Evolutionary conservation across 2,888 invertebrate genomes (phyloP).

Genomic region (Pegoplata infirma): DNA sequence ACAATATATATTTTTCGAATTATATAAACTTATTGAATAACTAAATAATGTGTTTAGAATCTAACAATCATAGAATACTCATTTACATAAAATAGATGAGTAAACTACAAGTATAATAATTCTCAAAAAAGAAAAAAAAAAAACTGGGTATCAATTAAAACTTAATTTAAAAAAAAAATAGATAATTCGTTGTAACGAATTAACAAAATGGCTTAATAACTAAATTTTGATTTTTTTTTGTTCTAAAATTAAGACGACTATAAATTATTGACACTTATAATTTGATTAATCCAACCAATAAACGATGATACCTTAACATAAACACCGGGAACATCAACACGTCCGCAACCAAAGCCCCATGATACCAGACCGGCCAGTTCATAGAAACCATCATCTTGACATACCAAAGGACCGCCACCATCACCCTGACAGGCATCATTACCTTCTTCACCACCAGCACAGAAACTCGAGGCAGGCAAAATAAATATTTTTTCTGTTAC

Average conservation of each 20-base stretch:
- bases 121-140: too few species aligned
- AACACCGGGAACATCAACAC: conserved; percentile 95
- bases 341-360: conserved; percentile 97
- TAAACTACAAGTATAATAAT: conserved; percentile 19
- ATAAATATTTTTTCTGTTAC: conserved; percentile 97
- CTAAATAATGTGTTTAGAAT: neutral
- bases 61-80: conserved; percentile 24
- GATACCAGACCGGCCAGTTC: conserved; percentile 95
- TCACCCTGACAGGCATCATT: conserved; percentile 98
- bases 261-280: conserved; percentile 95
- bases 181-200: neutral
- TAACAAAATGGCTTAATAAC: conserved; percentile 16
- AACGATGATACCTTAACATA: conserved; percentile 97
- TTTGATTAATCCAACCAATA: conserved; percentile 98
- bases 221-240: neutral
- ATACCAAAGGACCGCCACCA: conserved; percentile 95
- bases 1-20: neutral
- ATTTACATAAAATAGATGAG: conserved; percentile 1
- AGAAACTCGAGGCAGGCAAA: conserved; percentile 94
- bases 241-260: conserved; percentile 76
- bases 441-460: conserved; percentile 94
- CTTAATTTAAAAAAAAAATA: conserved; percentile 3
- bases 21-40: neutral
- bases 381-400: conserved; percentile 94
- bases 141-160: neutral